Percentiles rank a stretch among this genome's conserved stretches.
Evolutionary conservation across 2,797 vertebrate genomes (phyloP).

Genomic region (Carcharodon carcharias): DNA sequence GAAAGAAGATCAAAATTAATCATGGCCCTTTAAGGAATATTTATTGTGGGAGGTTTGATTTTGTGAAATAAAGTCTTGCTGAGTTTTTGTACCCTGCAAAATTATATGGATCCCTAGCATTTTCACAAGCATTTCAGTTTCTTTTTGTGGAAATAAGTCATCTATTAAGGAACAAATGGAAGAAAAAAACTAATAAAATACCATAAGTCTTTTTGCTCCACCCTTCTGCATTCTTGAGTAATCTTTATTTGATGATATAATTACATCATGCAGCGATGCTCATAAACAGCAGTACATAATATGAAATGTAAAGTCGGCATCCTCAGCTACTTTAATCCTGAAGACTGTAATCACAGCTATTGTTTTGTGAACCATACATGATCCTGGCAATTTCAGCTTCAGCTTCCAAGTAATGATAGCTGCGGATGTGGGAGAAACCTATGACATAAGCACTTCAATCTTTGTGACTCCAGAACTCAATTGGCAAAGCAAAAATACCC

Average conservation of each 20-base stretch:
- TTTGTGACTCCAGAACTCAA: neutral
- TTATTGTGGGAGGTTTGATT: neutral
- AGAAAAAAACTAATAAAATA: neutral
- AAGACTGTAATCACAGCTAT: neutral
- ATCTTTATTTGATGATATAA: constrained; percentile 24
- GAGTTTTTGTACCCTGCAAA: neutral
- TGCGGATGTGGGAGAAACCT: neutral
- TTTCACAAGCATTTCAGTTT: neutral
- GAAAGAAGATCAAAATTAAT: neutral
- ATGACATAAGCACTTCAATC: neutral
- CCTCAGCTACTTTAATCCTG: constrained; percentile 11
- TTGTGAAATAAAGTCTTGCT: neutral
- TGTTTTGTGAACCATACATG: neutral
- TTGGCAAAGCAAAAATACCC: neutral
- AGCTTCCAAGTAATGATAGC: neutral
- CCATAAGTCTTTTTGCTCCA: neutral
- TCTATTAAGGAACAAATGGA: neutral
- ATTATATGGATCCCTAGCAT: neutral
- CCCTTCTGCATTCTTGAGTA: neutral
- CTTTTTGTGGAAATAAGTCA: neutral
- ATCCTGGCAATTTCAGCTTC: neutral
- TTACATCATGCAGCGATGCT: neutral
- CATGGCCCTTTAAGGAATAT: neutral
- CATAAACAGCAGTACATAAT: neutral
- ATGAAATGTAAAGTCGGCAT: neutral